Conservation (phyloP, 2,888 invertebrate genomes). For the Phaedon cochleariae region DNA sequence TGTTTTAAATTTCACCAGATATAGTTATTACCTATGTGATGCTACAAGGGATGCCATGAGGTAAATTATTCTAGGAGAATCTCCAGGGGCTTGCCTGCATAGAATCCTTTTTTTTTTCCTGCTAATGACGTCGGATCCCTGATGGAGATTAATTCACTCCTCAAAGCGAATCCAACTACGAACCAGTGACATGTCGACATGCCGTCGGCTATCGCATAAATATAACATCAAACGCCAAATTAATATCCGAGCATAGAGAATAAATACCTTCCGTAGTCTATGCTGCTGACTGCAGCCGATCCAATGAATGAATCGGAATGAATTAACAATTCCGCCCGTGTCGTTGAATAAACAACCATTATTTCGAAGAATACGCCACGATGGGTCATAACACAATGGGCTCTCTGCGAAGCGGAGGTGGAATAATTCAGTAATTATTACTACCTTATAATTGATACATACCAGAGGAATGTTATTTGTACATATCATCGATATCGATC, state of each 20-base stretch:
- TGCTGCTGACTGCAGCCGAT: not conserved
- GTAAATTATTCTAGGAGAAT: too few species aligned
- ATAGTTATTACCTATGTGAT: too few species aligned
- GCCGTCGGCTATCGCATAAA: not conserved
- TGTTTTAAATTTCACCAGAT: too few species aligned
- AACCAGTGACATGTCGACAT: not conserved
- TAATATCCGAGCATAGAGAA: not conserved
- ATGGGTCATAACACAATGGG: not conserved
- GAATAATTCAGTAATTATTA: not conserved
- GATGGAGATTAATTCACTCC: not conserved
- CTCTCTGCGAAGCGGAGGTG: not conserved
- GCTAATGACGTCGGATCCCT: too few species aligned
- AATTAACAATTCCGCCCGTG: not conserved
- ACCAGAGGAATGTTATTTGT: not conserved
- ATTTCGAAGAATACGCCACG: not conserved
- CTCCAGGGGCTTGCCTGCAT: too few species aligned
- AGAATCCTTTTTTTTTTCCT: too few species aligned
- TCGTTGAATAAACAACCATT: not conserved
- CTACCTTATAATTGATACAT: not conserved
- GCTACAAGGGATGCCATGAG: too few species aligned
- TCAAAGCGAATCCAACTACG: not conserved
- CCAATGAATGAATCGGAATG: not conserved
- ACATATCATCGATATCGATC: not conserved
- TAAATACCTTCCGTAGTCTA: not conserved
- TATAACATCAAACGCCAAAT: not conserved